These are phyloP conservation scores for Microcebus jonahi DNA, from an alignment of 2,113 vertebrate genomes.

Conservation along the genomic window DNA sequence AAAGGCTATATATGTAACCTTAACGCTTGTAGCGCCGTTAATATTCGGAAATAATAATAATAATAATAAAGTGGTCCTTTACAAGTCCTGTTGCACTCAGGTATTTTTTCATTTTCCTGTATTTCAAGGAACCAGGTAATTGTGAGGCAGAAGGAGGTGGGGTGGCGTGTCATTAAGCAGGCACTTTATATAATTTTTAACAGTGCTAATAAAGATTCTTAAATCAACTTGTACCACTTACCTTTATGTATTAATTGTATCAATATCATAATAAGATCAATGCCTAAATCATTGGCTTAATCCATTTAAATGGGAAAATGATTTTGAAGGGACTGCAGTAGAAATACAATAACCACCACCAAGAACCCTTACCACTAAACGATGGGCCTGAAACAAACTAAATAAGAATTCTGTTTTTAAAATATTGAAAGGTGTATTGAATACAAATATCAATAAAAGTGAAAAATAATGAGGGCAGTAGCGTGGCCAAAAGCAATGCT, in stretches of 20 bases:
- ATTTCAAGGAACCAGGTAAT: background rate
- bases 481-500: background rate
- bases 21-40: too few species aligned
- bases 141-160: background rate
- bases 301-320: background rate
- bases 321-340: conserved; percentile 27
- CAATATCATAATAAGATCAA: background rate
- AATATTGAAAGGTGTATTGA: background rate
- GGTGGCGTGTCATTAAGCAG: background rate
- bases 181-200: background rate
- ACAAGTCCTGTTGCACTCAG: background rate
- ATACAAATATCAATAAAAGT: background rate
- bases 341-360: background rate
- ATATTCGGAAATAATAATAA: too few species aligned
- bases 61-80: background rate
- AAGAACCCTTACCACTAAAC: background rate
- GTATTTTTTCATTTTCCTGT: background rate
- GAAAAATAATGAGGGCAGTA: background rate
- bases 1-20: too few species aligned
- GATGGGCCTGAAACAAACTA: background rate
- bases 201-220: background rate
- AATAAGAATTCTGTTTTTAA: conserved; percentile 14
- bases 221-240: background rate
- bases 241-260: background rate
- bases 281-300: background rate